Base-by-base conservation (phyloP, 2,888 invertebrate species). In the Eurytoma adleriae region DNA sequence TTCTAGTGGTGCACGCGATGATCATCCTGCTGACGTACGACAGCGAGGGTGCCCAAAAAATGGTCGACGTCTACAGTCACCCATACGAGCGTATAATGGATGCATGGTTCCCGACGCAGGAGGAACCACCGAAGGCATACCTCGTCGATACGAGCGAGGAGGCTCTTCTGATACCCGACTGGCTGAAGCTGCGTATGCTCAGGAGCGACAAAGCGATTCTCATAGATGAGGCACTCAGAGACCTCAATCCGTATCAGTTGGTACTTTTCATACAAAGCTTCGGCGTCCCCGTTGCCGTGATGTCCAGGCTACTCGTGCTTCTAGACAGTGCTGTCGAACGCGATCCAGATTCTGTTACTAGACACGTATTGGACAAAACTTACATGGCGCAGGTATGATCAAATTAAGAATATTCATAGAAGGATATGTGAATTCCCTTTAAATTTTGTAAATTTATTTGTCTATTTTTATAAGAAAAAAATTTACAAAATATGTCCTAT, bases 241-340 rank as follows among this genome's bases (percentile, higher is more conserved):
- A 96, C 85, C 91, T 98, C 82, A 96, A 97, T 72, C 96, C 97
- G 0, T 94, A 95, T 76, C 98, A 98, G 90, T 92, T 98, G 73
- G 96, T 98, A 12, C 92, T 98, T 13, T 98, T 98, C 90, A 97
- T 98, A 74, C 98, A 98, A 91, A 98, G 97, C 18, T 99, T 98
- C 90, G 99, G 98, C 30, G 97, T 98, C 87, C 98, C 98, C 0
- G 96, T 97, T 0, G 92, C 94, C 73, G 96, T 96, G 0, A 97
- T 97, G 94, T 96, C 96, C 91, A 95, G 96, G 78, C 90, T 97
- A 40, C 92, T 97, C 81, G 92, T 93, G 54, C 95, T 96, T 48
- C 91, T 98, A 82, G 98, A 98, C 91, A 92, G 93, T 78, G 96
- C 96, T 0, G 96, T 97, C 14, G 94, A 95, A 84, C 93, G 93